Conservation (phyloP, 1,140 invertebrate genomes). For the Leucophenga varia region DNA sequence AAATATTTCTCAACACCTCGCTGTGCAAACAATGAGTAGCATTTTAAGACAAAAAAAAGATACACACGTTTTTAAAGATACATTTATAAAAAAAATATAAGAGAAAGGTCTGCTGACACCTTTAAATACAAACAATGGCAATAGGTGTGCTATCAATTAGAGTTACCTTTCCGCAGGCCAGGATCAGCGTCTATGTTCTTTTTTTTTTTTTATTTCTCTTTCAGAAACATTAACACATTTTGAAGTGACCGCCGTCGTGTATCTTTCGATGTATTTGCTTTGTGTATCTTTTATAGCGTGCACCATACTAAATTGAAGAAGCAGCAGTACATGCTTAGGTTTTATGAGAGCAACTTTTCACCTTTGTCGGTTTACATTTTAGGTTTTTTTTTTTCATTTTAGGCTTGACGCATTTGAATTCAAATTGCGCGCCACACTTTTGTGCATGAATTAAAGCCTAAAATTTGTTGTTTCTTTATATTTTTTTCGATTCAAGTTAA, state of each 20-base stretch:
- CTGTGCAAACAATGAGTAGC: too few species aligned
- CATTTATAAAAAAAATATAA: too few species aligned
- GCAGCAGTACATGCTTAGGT: background rate
- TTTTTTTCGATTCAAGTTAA: conserved; percentile 2
- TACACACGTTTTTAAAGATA: too few species aligned
- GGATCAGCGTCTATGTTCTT: conserved; percentile 29
- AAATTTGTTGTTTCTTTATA: conserved; percentile 13
- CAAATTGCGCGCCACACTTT: too few species aligned
- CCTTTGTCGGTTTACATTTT: conserved; percentile 21
- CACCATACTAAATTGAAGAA: conserved; percentile 6
- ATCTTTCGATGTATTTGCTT: too few species aligned
- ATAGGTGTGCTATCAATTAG: conserved; percentile 42
- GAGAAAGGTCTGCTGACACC: conserved; percentile 34
- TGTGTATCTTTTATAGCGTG: too few species aligned
- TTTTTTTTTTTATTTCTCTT: too few species aligned
- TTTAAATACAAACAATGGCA: conserved; percentile 39
- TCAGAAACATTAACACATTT: conserved; percentile 4
- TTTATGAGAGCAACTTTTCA: too few species aligned
- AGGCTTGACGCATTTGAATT: too few species aligned
- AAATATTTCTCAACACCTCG: too few species aligned
- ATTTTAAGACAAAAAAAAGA: too few species aligned
- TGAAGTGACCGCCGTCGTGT: too few species aligned
- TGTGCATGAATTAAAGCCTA: conserved; percentile 49
- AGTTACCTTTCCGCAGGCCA: conserved; percentile 46
- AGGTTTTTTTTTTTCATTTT: conserved; percentile 6